These are phyloP conservation scores for Halichoeres trimaculatus DNA, from an alignment of 2,113 vertebrate species.

Conservation along the genomic window DNA sequence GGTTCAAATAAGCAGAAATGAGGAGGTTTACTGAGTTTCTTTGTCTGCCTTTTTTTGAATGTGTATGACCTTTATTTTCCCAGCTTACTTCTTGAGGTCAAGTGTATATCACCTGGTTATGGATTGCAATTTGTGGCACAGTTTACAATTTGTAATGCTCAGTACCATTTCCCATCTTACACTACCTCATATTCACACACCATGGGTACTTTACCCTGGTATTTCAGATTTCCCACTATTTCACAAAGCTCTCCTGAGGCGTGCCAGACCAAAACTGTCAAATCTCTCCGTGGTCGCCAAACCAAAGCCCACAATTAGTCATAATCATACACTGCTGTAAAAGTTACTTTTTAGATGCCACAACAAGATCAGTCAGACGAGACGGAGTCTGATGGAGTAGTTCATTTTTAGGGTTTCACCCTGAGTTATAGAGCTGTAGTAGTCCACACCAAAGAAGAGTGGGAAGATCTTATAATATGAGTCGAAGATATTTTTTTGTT, in stretches of 20 bases:
- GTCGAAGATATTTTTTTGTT: too few relatives aligned
- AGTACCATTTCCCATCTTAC: not conserved
- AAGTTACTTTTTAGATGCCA: slow-evolving; percentile 19
- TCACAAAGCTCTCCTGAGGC: slow-evolving; percentile 10
- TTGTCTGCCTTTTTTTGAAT: slow-evolving; percentile 1
- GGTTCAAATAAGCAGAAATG: slow-evolving; percentile 2
- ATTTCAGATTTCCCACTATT: slow-evolving; percentile 13
- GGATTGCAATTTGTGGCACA: not conserved
- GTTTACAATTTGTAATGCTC: slow-evolving; percentile 4
- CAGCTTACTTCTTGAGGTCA: not conserved
- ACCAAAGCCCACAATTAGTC: slow-evolving; percentile 15
- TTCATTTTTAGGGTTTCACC: not conserved
- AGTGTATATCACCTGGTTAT: not conserved
- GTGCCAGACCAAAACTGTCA: slow-evolving; percentile 11
- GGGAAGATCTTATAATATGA: too few relatives aligned
- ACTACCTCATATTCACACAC: not conserved
- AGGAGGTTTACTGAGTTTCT: slow-evolving; percentile 16
- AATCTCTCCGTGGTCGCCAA: slow-evolving; percentile 16
- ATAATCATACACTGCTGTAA: slow-evolving; percentile 36
- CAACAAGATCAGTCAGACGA: slow-evolving; percentile 5
- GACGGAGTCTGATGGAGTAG: not conserved
- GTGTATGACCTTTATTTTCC: slow-evolving; percentile 6
- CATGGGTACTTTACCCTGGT: slow-evolving; percentile 5
- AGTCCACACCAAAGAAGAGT: not conserved
- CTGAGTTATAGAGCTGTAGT: not conserved